Percentiles rank a stretch among this genome's conserved stretches.
phyloP scores from a whole-genome alignment of 2,797 vertebrate genomes.

The Epinephelus coioides region DNA sequence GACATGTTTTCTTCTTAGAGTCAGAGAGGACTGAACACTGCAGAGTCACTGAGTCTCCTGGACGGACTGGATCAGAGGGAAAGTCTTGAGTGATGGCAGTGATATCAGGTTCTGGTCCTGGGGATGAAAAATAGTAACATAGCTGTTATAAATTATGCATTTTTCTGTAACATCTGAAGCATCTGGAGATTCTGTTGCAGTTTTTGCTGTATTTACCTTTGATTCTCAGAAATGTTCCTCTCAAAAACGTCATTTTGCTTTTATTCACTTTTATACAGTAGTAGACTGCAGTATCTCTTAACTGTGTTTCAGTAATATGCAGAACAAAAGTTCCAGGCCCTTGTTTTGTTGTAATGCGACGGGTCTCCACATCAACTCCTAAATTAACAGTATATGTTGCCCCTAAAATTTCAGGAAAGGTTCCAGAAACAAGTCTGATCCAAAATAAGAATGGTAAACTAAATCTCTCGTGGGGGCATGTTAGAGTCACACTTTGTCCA shows the following conservation, averaged over 20 bases:
- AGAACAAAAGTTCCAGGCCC: conserved; percentile 31
- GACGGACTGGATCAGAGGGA: not conserved
- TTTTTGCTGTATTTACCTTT: conserved; percentile 40
- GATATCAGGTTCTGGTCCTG: conserved; percentile 1
- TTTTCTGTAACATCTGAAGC: too few relatives aligned
- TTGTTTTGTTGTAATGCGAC: not conserved
- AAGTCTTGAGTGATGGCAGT: not conserved
- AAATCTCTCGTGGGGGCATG: accelerated
- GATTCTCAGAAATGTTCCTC: conserved; percentile 40
- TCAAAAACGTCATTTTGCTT: not conserved
- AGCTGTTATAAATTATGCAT: too few relatives aligned
- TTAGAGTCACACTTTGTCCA: conserved; percentile 19
- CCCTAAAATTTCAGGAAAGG: too few relatives aligned
- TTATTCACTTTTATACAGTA: conserved; percentile 29
- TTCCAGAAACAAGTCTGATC: too few relatives aligned
- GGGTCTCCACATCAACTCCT: not conserved
- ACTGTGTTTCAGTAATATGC: conserved; percentile 10
- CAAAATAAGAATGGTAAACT: accelerated
- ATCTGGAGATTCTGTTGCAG: too few relatives aligned
- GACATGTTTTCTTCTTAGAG: conserved; percentile 6
- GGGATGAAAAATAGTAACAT: too few relatives aligned
- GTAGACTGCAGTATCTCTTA: conserved; percentile 55
- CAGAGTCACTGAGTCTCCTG: conserved; percentile 40
- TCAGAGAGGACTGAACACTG: conserved; percentile 45
- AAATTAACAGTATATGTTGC: accelerated